These are phyloP conservation scores for Hyperoodon ampullatus DNA, from an alignment of 2,113 vertebrate genomes.

Conservation along the genomic window DNA sequence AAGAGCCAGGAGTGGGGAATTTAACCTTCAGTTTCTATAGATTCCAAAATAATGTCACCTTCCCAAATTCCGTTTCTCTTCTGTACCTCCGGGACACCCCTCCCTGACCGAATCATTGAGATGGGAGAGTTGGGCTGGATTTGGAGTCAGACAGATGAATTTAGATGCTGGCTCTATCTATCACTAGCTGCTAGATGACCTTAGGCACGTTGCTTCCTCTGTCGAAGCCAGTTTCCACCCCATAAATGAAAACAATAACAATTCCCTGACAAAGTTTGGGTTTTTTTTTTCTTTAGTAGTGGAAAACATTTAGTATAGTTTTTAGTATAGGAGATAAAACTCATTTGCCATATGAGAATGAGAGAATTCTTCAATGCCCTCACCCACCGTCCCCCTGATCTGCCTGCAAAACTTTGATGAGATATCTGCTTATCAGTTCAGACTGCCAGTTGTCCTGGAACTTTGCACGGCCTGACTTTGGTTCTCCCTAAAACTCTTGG, in stretches of 20 bases:
- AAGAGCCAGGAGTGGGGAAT: constrained; percentile 33
- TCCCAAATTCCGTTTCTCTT: not conserved
- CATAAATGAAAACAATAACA: not conserved
- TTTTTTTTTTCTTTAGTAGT: not conserved
- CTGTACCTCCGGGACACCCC: not conserved
- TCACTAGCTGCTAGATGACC: not conserved
- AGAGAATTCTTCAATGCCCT: not conserved
- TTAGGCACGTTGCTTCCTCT: not conserved
- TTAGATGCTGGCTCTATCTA: not conserved
- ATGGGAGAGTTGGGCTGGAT: not conserved
- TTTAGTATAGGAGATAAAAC: not conserved
- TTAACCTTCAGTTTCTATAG: not conserved
- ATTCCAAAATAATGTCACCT: not conserved
- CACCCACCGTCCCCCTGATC: not conserved
- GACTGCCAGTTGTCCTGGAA: not conserved
- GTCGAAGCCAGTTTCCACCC: not conserved
- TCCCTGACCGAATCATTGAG: not conserved
- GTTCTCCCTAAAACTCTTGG: not conserved
- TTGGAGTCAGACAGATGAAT: constrained; percentile 6
- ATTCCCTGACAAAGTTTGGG: not conserved
- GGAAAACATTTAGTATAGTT: not conserved
- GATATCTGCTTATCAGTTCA: not conserved
- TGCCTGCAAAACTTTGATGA: not conserved
- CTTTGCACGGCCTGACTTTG: not conserved
- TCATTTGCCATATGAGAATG: not conserved